These are phyloP conservation scores for Falco berigora DNA, from an alignment of 2,797 vertebrate species.

Conservation along the genomic window DNA sequence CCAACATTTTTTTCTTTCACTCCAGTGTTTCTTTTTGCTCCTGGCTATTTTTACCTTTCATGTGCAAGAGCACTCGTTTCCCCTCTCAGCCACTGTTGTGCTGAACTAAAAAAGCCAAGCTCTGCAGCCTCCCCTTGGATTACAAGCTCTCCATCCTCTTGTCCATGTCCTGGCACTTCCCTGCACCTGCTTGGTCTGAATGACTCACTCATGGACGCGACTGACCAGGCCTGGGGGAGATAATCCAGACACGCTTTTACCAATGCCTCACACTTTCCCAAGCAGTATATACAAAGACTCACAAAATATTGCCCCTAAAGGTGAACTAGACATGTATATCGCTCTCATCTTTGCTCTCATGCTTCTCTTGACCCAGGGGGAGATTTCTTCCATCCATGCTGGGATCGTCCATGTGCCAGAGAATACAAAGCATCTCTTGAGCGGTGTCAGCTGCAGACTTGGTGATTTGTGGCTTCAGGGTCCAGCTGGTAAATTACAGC, in stretches of 20 bases:
- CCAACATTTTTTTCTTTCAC: background rate
- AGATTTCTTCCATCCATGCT: background rate
- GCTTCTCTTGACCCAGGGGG: background rate
- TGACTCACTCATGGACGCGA: background rate
- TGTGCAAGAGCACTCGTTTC: background rate
- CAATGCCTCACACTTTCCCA: background rate
- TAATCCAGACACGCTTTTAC: background rate
- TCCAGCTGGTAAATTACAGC: background rate
- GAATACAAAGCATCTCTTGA: background rate
- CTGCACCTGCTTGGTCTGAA: background rate
- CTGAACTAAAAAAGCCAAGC: background rate
- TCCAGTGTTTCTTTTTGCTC: slow-evolving; percentile 20
- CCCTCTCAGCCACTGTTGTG: background rate
- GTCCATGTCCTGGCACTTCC: background rate
- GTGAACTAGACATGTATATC: background rate
- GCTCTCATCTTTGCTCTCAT: background rate
- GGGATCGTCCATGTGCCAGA: background rate
- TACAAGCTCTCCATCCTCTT: background rate
- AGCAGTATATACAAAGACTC: background rate
- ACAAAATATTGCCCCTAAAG: background rate
- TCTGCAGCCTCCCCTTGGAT: background rate
- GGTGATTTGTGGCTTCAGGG: background rate
- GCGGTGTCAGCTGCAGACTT: background rate
- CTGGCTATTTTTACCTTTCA: slow-evolving; percentile 19
- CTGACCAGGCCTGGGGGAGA: background rate